A percentile compares a stretch with the other conserved stretches of the same genome.
These are phyloP conservation scores for Dryas iulia DNA, from an alignment of 1,140 invertebrate species.

Conservation along the genomic window DNA sequence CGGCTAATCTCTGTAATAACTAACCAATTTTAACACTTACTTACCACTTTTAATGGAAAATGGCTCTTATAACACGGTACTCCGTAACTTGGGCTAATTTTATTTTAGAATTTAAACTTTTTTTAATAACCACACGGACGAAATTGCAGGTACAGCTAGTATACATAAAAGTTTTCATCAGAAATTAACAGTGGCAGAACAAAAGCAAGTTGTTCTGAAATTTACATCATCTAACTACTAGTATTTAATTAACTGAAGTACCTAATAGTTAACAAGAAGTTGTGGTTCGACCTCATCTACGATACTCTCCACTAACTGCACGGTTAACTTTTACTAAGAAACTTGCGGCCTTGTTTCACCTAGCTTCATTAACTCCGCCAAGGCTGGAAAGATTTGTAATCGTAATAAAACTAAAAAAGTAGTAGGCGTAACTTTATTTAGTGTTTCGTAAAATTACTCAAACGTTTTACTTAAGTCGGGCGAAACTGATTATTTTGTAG, in stretches of 20 bases:
- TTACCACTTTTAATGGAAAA: no score
- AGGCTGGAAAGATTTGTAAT: conserved; percentile 15
- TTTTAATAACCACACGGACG: no score
- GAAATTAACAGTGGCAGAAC: not conserved
- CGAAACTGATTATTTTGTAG: not conserved
- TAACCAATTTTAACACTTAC: no score
- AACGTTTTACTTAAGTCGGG: not conserved
- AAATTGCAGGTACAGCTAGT: no score
- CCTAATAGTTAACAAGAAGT: not conserved
- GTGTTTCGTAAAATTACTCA: not conserved
- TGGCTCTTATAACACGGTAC: no score
- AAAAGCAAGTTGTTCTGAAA: not conserved
- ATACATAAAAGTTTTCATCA: not conserved
- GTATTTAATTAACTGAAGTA: conserved; percentile 2
- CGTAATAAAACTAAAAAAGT: not conserved
- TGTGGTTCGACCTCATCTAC: conserved; percentile 4
- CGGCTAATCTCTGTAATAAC: no score
- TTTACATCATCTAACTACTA: not conserved
- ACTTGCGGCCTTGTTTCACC: conserved; percentile 8
- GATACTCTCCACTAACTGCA: conserved; percentile 1
- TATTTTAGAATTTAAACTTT: no score
- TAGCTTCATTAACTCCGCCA: conserved; percentile 13
- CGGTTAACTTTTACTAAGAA: conserved; percentile 11
- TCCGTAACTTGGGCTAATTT: no score
- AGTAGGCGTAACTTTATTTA: not conserved